Evolutionary conservation across 2,888 invertebrate genomes (phyloP), one percentile per base, ranked within the genome.

Genomic region (Eupithecia exiguata): DNA sequence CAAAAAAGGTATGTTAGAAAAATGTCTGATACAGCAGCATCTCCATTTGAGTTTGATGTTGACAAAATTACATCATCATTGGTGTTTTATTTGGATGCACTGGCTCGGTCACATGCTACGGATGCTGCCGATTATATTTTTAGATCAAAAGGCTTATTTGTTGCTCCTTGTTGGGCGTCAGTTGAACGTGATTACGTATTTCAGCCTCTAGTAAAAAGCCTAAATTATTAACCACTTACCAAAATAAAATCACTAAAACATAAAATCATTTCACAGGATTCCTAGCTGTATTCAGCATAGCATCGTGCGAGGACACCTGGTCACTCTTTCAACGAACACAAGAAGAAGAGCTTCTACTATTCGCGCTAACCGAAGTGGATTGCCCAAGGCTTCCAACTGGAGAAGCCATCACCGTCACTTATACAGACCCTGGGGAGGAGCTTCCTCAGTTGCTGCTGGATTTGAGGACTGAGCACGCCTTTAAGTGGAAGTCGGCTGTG

Each of bases 251-350:
- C 49, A 53, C 21, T 10, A 53, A 53, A 53, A 21, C 10, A n/a
- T 7, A n/a, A 18, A 49, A n/a, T n/a, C 9, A 53, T 49, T 9
- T 21, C 21, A n/a, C n/a, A 97, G 97, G 97, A 88, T 96, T 96
- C 80, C 92, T 96, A 67, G 96, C 96, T 40, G 95, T 97, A 70
- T 95, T 97, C 76, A 96, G 97, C 62, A 92, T 97, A 68, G 96
- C 97, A n/a, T 96, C 96, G 5, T 98, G 98, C 86, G 86, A 95
- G 72, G 96, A 96, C 76, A 97, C 97, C 0, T 97, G 97, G 97
- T 93, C 94, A 10, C 91, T 97, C 70, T 97, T 96, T 86, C 94
- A 95, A 70, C 89, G 95, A 1, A 95, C 96, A 0, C 94, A 95
- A 82, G 95, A 95, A 75, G 96, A 96, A 81, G 95, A 96, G 74